phyloP scores from a whole-genome alignment of 2,888 invertebrate genomes.

The Alcis repandata region DNA sequence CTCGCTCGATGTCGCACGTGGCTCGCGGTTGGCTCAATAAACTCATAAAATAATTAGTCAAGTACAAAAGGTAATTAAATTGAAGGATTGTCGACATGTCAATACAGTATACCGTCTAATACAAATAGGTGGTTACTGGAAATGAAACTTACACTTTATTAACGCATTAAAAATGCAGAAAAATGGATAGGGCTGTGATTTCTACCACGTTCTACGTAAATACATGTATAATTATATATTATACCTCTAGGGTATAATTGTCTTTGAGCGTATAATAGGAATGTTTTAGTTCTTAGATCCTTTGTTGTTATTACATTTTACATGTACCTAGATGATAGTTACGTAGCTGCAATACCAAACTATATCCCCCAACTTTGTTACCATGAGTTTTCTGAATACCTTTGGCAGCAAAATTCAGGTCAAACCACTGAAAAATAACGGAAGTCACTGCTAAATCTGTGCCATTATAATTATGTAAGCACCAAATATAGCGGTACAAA shows the following conservation, averaged over 20 bases:
- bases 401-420: no score
- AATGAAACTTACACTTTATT: neutral
- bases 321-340: no score
- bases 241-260: no score
- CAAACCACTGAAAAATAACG: neutral
- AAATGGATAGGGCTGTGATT: no score
- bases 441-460: neutral
- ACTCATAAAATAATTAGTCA: neutral
- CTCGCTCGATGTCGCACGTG: neutral
- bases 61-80: slow-evolving; percentile 1
- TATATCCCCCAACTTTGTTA: no score
- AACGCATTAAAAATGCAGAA: neutral
- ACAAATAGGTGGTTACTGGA: neutral
- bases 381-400: no score
- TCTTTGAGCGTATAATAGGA: no score
- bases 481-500: slow-evolving; percentile 14
- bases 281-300: no score
- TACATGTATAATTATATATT: no score
- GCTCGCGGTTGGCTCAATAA: neutral
- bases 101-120: neutral
- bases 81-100: neutral
- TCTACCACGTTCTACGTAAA: no score
- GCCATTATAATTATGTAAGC: slow-evolving; percentile 1
- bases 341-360: no score
- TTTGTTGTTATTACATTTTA: no score